Conservation (phyloP, 2,113 vertebrate genomes). For the Psettodes erumei region DNA sequence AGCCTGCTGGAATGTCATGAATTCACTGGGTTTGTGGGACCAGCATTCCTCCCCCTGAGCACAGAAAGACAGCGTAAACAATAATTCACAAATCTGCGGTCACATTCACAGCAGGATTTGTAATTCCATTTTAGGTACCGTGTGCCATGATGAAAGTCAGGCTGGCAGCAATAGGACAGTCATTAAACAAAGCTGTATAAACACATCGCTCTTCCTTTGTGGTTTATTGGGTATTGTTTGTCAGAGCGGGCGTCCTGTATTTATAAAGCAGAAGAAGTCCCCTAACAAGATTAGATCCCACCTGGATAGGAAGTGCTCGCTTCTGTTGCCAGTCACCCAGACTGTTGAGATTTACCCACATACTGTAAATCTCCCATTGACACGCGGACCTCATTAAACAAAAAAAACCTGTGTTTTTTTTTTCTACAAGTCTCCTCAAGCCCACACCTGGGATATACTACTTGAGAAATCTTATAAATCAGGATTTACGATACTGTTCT, state of each 20-base stretch:
- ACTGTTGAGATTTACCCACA: slow-evolving; percentile 55
- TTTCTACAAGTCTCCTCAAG: slow-evolving; percentile 69
- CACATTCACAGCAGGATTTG: slow-evolving; percentile 45
- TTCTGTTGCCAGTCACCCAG: slow-evolving; percentile 74
- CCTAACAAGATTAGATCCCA: slow-evolving; percentile 80
- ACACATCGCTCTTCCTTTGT: slow-evolving; percentile 77
- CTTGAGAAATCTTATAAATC: slow-evolving; percentile 33
- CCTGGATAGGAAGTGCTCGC: slow-evolving; percentile 76
- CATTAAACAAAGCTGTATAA: slow-evolving; percentile 76
- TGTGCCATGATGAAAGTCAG: slow-evolving; percentile 54
- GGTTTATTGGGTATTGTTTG: slow-evolving; percentile 82
- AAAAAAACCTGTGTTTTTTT: slow-evolving; percentile 68
- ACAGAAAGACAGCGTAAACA: slow-evolving; percentile 47
- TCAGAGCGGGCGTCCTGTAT: slow-evolving; percentile 75
- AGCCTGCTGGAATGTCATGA: slow-evolving; percentile 75
- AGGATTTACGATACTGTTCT: slow-evolving; percentile 36
- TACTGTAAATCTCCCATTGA: slow-evolving; percentile 74
- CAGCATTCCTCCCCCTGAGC: slow-evolving; percentile 49
- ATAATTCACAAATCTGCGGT: slow-evolving; percentile 51
- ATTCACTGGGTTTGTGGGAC: slow-evolving; percentile 63
- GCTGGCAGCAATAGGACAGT: slow-evolving; percentile 57
- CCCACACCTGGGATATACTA: slow-evolving; percentile 49
- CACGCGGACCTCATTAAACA: slow-evolving; percentile 70
- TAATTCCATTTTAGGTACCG: slow-evolving; percentile 53
- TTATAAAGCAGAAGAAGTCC: slow-evolving; percentile 78